phyloP scores from a whole-genome alignment of 1,140 invertebrate species.

The Medauroidea extradentata region DNA sequence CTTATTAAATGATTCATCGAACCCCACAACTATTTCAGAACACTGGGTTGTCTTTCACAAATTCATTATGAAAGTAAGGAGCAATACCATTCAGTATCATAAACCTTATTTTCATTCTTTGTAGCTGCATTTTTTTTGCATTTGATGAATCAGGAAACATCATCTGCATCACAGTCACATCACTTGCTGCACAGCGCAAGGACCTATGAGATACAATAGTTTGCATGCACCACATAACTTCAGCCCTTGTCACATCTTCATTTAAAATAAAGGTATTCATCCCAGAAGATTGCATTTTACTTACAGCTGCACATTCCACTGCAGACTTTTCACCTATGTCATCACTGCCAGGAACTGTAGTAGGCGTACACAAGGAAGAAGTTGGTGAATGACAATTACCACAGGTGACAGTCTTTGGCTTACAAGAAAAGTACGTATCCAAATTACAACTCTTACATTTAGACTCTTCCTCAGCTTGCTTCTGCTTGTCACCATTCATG shows the following conservation, averaged over 20 bases:
- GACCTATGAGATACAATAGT: conserved; percentile 14
- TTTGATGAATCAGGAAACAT: conserved; percentile 15
- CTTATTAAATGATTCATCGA: conserved; percentile 26
- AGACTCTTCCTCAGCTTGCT: too few species aligned
- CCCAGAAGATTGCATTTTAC: too few species aligned
- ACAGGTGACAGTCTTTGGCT: too few species aligned
- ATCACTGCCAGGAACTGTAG: too few species aligned
- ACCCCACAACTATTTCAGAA: conserved; percentile 16
- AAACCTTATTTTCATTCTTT: conserved; percentile 18
- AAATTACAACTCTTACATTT: too few species aligned
- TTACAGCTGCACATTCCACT: too few species aligned
- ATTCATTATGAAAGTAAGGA: conserved; percentile 21
- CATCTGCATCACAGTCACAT: conserved; percentile 12
- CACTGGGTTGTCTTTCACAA: conserved; percentile 3
- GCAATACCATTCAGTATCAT: conserved; percentile 15
- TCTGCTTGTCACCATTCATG: too few species aligned
- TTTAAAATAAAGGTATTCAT: conserved; percentile 7
- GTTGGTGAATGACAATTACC: too few species aligned
- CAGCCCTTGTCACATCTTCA: conserved; percentile 14
- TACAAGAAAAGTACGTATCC: too few species aligned
- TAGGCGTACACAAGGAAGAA: too few species aligned
- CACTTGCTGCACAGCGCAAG: conserved; percentile 9
- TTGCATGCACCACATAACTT: conserved; percentile 18
- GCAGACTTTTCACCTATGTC: too few species aligned
- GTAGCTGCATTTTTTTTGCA: conserved; percentile 11